These are phyloP conservation scores for Catharus fuscescens DNA, from an alignment of 2,113 vertebrate genomes.

Conservation along the genomic window DNA sequence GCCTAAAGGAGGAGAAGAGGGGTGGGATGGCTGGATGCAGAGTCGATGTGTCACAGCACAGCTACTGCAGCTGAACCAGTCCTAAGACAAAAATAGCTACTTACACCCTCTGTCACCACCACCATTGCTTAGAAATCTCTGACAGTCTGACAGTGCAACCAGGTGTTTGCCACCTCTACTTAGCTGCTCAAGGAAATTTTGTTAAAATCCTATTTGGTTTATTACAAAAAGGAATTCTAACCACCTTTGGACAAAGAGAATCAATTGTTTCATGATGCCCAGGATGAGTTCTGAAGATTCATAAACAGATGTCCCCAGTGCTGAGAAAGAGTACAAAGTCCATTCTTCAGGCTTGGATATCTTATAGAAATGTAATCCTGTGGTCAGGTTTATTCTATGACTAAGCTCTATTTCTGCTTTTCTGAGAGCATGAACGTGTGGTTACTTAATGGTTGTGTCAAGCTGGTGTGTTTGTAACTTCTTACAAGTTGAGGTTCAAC, in stretches of 20 bases:
- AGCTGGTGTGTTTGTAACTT: not conserved
- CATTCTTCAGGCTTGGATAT: not conserved
- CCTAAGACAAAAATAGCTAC: constrained; percentile 56
- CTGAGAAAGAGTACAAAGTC: not conserved
- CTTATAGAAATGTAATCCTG: not conserved
- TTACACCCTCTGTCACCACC: constrained; percentile 4
- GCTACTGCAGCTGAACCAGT: constrained; percentile 52
- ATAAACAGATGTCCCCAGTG: not conserved
- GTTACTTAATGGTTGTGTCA: not conserved
- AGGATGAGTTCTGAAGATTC: not conserved
- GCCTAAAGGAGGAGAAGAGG: not conserved
- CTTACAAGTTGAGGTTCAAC: not conserved
- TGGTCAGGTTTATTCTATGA: not conserved
- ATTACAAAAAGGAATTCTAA: not conserved
- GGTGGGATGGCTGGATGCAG: not conserved
- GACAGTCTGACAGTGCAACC: not conserved
- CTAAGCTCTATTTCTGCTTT: not conserved
- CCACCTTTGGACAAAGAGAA: not conserved
- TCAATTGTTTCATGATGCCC: not conserved
- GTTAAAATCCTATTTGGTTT: not conserved
- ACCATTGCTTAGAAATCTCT: constrained; percentile 24
- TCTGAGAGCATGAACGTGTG: not conserved
- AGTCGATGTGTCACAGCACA: not conserved
- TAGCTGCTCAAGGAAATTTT: not conserved
- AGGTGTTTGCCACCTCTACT: not conserved